Conservation (phyloP, 92 coral and sea anemone genomes). For the Pocillopora grandis region DNA sequence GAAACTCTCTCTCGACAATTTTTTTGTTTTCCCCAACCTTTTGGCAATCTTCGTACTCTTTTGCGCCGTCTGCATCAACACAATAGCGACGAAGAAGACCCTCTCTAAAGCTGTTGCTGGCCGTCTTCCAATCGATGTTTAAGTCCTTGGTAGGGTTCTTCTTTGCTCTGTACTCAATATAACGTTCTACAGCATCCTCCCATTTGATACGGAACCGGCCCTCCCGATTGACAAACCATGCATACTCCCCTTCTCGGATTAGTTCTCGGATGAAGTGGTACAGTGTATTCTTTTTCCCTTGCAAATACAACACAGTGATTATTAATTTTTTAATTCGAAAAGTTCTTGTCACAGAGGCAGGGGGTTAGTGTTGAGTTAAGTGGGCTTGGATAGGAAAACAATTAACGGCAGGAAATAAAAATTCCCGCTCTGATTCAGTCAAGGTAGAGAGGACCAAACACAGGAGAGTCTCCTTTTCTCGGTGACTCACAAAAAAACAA, state of each 20-base stretch:
- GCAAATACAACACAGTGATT: too few species aligned
- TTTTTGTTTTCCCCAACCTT: conserved; percentile 21
- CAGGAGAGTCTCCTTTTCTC: too few species aligned
- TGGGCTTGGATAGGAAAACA: too few species aligned
- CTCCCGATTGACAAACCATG: not conserved
- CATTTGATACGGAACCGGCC: conserved; percentile 15
- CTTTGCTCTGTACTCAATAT: not conserved
- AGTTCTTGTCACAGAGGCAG: too few species aligned
- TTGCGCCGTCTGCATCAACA: conserved; percentile 27
- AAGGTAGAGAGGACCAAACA: too few species aligned
- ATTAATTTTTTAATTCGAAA: too few species aligned
- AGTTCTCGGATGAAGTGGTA: conserved; percentile 7
- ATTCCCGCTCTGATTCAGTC: too few species aligned
- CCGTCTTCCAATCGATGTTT: not conserved
- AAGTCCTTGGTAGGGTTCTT: not conserved
- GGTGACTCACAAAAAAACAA: too few species aligned
- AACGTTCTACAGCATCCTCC: not conserved
- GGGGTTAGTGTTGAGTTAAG: too few species aligned
- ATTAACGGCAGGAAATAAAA: too few species aligned
- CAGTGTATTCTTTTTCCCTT: not conserved
- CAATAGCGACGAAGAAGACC: not conserved
- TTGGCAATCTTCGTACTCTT: conserved; percentile 29
- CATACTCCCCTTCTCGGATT: not conserved
- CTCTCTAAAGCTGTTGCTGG: not conserved
- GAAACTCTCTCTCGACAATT: conserved; percentile 34